phyloP scores from a whole-genome alignment of 2,113 vertebrate species.

The Aphyosemion australe region DNA sequence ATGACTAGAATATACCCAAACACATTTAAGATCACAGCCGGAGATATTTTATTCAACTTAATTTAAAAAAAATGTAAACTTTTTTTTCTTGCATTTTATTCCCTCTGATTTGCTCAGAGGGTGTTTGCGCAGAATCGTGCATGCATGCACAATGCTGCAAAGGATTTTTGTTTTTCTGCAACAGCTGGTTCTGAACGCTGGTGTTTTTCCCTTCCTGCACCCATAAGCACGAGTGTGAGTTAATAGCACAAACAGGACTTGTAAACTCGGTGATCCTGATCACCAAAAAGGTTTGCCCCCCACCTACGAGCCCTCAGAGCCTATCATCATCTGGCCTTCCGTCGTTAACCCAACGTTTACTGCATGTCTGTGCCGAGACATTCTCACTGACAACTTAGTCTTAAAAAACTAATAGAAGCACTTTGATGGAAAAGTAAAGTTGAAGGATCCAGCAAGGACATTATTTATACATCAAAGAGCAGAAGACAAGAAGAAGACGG shows the following conservation, averaged over 20 bases:
- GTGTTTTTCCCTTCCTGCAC: not conserved
- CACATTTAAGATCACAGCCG: not conserved
- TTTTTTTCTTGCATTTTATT: not conserved
- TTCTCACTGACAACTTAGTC: conserved; percentile 36
- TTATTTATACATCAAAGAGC: not conserved
- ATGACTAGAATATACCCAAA: not conserved
- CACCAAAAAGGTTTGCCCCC: conserved; percentile 57
- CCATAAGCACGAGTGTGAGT: conserved; percentile 14
- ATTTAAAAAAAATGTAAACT: not conserved
- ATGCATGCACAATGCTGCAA: conserved; percentile 7
- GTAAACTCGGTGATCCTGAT: conserved; percentile 65
- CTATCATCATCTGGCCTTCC: conserved; percentile 61
- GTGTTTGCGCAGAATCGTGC: not conserved
- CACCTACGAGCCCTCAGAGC: conserved; percentile 53
- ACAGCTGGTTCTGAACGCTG: conserved; percentile 34
- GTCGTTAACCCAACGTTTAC: conserved; percentile 65
- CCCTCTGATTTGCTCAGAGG: not conserved
- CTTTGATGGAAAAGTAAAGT: conserved; percentile 49
- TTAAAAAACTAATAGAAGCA: conserved; percentile 44
- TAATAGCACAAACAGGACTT: conserved; percentile 46
- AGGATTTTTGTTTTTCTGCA: conserved; percentile 17
- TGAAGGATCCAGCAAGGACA: conserved; percentile 48
- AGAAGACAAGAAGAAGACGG: too few relatives aligned
- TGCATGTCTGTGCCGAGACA: conserved; percentile 37
- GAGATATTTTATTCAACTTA: not conserved